Evolutionary conservation across 2,113 vertebrate genomes (phyloP).

Genomic region (Phasianus colchicus): DNA sequence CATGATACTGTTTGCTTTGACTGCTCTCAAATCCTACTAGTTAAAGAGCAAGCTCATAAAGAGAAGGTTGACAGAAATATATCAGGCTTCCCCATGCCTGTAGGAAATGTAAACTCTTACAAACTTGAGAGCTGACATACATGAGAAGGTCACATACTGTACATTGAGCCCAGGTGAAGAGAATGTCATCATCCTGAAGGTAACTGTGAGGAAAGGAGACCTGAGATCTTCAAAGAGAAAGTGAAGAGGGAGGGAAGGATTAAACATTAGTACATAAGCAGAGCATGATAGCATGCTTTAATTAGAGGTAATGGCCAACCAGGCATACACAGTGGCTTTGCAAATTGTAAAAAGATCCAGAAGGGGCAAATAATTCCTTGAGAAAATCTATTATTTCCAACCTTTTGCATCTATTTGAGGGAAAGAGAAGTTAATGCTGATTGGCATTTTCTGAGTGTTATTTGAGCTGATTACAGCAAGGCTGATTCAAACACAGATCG

Average conservation of each 20-base stretch:
- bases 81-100: background rate
- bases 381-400: background rate
- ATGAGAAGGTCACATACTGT: constrained; percentile 53
- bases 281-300: background rate
- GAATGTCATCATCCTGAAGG: background rate
- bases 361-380: background rate
- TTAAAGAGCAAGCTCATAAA: constrained; percentile 36
- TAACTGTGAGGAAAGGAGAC: background rate
- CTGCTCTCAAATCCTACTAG: background rate
- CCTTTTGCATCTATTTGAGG: background rate
- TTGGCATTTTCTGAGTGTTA: background rate
- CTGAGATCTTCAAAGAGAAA: background rate
- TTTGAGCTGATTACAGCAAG: constrained; percentile 10
- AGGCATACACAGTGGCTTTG: background rate
- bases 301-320: background rate
- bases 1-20: background rate
- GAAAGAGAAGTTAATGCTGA: background rate
- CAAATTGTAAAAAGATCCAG: background rate
- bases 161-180: background rate
- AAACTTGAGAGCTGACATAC: background rate
- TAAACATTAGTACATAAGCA: background rate
- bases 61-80: background rate
- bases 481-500: background rate
- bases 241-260: background rate
- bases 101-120: constrained; percentile 34